phyloP scores from a whole-genome alignment of 2,113 vertebrate species.

The Condylura cristata region DNA sequence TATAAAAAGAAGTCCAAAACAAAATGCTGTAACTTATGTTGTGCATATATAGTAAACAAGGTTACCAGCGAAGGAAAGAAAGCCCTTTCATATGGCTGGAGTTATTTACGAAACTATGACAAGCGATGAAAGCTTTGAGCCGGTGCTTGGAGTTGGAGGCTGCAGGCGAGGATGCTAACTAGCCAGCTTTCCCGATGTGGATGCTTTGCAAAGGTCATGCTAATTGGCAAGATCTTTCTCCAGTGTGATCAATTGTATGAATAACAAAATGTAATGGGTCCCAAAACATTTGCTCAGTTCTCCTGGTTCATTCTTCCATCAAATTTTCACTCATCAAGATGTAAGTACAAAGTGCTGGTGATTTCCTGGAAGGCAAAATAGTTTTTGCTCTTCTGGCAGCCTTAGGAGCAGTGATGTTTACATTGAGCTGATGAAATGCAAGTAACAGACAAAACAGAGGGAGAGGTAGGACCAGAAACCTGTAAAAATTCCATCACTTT shows the following conservation, averaged over 20 bases:
- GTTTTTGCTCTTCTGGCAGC: conserved; percentile 58
- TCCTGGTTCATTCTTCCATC: conserved; percentile 67
- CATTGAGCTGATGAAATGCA: conserved; percentile 63
- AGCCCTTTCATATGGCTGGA: conserved; percentile 71
- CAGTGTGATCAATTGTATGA: not conserved
- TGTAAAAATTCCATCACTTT: conserved; percentile 32
- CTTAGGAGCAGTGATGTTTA: conserved; percentile 68
- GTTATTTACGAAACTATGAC: conserved; percentile 82
- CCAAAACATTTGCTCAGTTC: conserved; percentile 34
- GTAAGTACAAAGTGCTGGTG: conserved; percentile 58
- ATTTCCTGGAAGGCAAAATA: conserved; percentile 64
- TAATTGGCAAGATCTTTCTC: conserved; percentile 77
- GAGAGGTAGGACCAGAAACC: conserved; percentile 28
- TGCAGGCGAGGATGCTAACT: conserved; percentile 13
- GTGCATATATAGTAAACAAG: conserved; percentile 78
- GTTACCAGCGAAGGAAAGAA: conserved; percentile 80
- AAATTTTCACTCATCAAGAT: conserved; percentile 76
- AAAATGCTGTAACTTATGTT: conserved; percentile 81
- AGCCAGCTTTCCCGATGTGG: conserved; percentile 54
- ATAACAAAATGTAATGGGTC: conserved; percentile 57
- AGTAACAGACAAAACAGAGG: conserved; percentile 73
- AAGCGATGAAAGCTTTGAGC: conserved; percentile 82
- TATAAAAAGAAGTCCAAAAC: conserved; percentile 83
- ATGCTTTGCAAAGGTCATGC: conserved; percentile 15
- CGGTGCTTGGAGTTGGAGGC: conserved; percentile 73